These are phyloP conservation scores for Dolomedes plantarius DNA, from an alignment of 2,888 invertebrate species.

Conservation along the genomic window DNA sequence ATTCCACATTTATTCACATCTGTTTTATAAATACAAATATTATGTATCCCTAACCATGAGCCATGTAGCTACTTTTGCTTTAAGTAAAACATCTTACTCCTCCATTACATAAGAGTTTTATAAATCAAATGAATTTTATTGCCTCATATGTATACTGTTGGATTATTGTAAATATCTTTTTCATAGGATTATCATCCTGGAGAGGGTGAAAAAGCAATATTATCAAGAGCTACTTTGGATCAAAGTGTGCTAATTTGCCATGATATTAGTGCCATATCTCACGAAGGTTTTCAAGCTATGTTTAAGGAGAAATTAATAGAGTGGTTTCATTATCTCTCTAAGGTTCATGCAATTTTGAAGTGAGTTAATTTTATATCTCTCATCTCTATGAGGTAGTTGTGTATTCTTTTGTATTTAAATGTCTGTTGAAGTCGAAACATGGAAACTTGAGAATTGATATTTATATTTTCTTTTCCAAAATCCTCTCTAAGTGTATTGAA, in stretches of 20 bases:
- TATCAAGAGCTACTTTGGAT: constrained; percentile 31
- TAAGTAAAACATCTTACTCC: too few relatives aligned
- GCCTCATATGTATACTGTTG: background rate
- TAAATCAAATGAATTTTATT: background rate
- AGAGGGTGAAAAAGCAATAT: constrained; percentile 32
- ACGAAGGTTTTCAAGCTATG: constrained; percentile 33
- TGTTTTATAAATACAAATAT: too few relatives aligned
- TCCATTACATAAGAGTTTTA: too few relatives aligned
- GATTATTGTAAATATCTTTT: background rate
- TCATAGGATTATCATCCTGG: constrained; percentile 50
- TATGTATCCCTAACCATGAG: too few relatives aligned
- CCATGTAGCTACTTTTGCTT: too few relatives aligned
- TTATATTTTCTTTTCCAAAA: too few relatives aligned
- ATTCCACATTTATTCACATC: too few relatives aligned
- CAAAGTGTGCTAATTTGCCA: constrained; percentile 37
- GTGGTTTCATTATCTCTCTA: background rate
- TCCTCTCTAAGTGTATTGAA: too few relatives aligned
- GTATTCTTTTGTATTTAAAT: too few relatives aligned
- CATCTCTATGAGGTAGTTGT: too few relatives aligned
- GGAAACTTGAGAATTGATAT: too few relatives aligned
- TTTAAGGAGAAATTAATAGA: background rate
- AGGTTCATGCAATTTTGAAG: background rate
- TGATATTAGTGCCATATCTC: constrained; percentile 29
- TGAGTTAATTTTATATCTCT: background rate
- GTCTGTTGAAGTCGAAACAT: too few relatives aligned